Evolutionary conservation across 2,113 vertebrate genomes (phyloP).

Genomic region (human (Homo sapiens)): GRCh38 chr6:159873501-159874000

Average conservation of each 20-base stretch:
- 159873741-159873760: not conserved
- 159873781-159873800: accelerated
- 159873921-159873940: not conserved
- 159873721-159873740: accelerated
- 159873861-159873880: not conserved
- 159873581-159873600: accelerated
- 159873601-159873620: accelerated
- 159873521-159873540: too few species aligned
- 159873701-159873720: not conserved
- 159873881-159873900: accelerated
- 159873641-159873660: not conserved
- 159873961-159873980: too few species aligned
- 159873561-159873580: accelerated
- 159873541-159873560: not conserved
- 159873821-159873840: not conserved
- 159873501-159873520: not conserved
- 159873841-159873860: accelerated
- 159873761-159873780: not conserved
- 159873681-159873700: not conserved
- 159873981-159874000: too few species aligned
- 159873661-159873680: not conserved
- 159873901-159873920: not conserved
- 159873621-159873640: not conserved
- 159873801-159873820: not conserved
- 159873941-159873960: not conserved